Percentiles rank a stretch among this genome's conserved stretches.
Conservation (phyloP, 2,888 invertebrate genomes). For the Lissocephala sabroskyi region DNA sequence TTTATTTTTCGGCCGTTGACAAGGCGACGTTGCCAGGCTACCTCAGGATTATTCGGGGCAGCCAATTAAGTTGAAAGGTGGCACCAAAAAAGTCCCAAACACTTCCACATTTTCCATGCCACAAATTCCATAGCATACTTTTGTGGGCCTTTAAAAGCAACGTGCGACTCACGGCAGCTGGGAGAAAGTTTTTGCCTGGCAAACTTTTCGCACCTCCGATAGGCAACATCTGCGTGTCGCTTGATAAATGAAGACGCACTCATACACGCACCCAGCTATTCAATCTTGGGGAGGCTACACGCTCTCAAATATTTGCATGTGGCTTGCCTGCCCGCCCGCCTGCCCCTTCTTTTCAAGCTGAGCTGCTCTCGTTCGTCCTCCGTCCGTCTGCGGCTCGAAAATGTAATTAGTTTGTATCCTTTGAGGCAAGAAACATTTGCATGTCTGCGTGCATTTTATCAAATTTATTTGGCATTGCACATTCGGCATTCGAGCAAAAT, state of each 20-base stretch:
- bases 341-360: too few species aligned
- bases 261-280: not conserved
- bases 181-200: not conserved
- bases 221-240: not conserved
- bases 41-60: not conserved
- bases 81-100: not conserved
- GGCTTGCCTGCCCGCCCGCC: too few species aligned
- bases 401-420: conserved; percentile 6
- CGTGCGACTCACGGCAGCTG: not conserved
- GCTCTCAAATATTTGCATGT: too few species aligned
- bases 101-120: not conserved
- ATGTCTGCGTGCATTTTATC: conserved; percentile 6
- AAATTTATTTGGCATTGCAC: not conserved
- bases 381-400: not conserved
- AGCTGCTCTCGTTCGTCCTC: too few species aligned
- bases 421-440: conserved; percentile 6
- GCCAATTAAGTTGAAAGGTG: too few species aligned
- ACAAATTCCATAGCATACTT: not conserved
- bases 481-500: not conserved
- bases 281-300: not conserved
- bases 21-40: conserved; percentile 43
- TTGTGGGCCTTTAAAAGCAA: not conserved
- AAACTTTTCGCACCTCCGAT: conserved; percentile 2
- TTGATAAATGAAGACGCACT: conserved; percentile 2
- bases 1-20: conserved; percentile 36